phyloP scores from a whole-genome alignment of 2,888 invertebrate species.

The Criorhina ranunculi region DNA sequence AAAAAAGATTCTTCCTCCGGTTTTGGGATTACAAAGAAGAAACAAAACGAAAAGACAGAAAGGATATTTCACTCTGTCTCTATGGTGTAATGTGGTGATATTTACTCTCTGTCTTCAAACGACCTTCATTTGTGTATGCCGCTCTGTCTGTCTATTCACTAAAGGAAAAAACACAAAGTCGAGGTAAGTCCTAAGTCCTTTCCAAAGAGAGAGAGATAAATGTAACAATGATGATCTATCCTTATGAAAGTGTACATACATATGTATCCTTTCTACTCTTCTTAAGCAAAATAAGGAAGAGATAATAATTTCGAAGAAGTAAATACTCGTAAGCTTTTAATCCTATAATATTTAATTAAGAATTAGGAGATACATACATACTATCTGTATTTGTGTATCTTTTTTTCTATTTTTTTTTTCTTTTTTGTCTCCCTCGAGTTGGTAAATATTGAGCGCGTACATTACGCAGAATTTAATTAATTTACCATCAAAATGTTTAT shows the following conservation, averaged over 20 bases:
- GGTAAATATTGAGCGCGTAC: slow-evolving; percentile 41
- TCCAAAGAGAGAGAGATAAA: slow-evolving; percentile 1
- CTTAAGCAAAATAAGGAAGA: neutral
- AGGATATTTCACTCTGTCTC: slow-evolving; percentile 49
- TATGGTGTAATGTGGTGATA: slow-evolving; percentile 19
- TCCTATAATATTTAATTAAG: slow-evolving; percentile 70
- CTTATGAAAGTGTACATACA: neutral
- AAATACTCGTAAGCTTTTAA: slow-evolving; percentile 62
- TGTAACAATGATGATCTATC: slow-evolving; percentile 19
- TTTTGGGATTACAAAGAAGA: slow-evolving; percentile 40
- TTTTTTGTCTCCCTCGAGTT: neutral
- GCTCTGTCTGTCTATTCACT: slow-evolving; percentile 3
- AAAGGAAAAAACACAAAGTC: slow-evolving; percentile 23
- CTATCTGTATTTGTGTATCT: neutral
- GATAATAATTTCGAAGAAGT: slow-evolving; percentile 46
- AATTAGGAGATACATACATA: slow-evolving; percentile 20
- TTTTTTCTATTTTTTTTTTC: neutral
- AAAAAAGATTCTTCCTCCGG: slow-evolving; percentile 33
- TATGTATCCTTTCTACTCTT: neutral
- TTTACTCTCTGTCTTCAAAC: slow-evolving; percentile 20
- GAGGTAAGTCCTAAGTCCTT: slow-evolving; percentile 56
- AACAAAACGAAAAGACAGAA: slow-evolving; percentile 22
- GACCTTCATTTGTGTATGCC: slow-evolving; percentile 14
- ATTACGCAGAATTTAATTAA: slow-evolving; percentile 54
- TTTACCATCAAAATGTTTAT: slow-evolving; percentile 59